Evolutionary conservation across 2,113 vertebrate species (phyloP).

Genomic region (Phrynocephalus versicolor): DNA sequence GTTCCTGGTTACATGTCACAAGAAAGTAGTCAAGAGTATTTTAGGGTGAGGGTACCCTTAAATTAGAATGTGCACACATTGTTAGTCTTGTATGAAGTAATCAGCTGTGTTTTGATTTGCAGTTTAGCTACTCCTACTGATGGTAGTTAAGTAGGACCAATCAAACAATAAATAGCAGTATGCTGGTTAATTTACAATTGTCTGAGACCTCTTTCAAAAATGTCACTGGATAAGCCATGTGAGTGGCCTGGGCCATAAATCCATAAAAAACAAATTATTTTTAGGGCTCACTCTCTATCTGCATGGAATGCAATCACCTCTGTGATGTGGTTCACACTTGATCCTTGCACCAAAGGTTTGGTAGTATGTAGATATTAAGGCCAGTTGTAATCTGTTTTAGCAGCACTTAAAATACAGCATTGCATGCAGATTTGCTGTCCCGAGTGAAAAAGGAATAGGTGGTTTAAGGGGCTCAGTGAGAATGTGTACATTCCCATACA

Average conservation of each 20-base stretch:
- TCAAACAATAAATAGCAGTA: neutral
- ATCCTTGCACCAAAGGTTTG: neutral
- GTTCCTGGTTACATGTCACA: neutral
- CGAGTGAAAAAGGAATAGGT: neutral
- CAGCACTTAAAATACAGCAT: no score
- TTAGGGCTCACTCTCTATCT: neutral
- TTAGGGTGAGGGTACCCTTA: neutral
- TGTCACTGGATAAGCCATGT: neutral
- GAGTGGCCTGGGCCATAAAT: neutral
- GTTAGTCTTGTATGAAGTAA: no score
- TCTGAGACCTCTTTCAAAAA: neutral
- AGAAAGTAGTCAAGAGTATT: neutral
- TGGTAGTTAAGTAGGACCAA: neutral
- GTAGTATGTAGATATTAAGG: neutral
- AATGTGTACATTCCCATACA: neutral
- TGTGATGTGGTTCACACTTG: neutral
- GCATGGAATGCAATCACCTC: neutral
- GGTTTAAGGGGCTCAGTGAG: neutral
- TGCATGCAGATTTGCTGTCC: neutral
- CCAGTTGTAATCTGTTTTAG: neutral
- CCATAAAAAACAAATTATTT: neutral
- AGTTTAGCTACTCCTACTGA: neutral
- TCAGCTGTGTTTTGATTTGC: neutral
- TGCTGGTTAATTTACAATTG: neutral
- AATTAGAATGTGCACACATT: no score